Base-by-base conservation (phyloP, 1,140 invertebrate genomes). In the Zaprionus inermis region DNA sequence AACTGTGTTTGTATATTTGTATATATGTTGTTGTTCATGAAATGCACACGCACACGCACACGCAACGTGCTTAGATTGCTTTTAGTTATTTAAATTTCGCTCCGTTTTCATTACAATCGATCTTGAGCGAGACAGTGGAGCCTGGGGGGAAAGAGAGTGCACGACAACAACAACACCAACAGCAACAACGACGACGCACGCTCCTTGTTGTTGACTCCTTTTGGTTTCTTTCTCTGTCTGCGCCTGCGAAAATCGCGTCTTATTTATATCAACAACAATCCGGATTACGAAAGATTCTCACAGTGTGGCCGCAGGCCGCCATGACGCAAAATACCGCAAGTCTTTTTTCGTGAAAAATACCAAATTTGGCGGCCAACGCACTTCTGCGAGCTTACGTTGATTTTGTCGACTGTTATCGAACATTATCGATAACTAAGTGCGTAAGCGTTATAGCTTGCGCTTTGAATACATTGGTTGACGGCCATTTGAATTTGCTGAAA, bases 211-310 rank as follows among this genome's bases (percentile, higher is more conserved):
- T 49, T 22, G 44, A 38, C 49, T 70, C 67, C 67, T 70, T 71
- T 16, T 16, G 22, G 20, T 20, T 57, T 38, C 46, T 20, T 57
- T 38, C 46, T 36, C 60, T 6, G 7, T 4, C 41, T 36, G 66
- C 44, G 41, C 56, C 16, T 28, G 54, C 61, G 32, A 57, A 52
- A 55, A 52, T 30, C 69, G 32, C 54, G 69, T 32, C 41, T 22
- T 65, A 52, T 72, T 72, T 51, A 52, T 65, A 65, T 65, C 60
- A 72, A 65, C 54, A 65, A 65, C 69, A 65, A 65, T 72, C n/a
- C 54, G 61, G 52, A 65, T 72, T 72, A 65, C 61, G 69, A 72
- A 70, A 70, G 59, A 63, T 36, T 18, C 18, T 16, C 12, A 14
- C 20, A 22, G 59, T 63, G 68, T 56, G 68, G 20, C 59, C 59